Percentiles rank a stretch among this genome's conserved stretches.
Conservation (phyloP, 2,113 vertebrate species). For the Heterotilapia buettikoferi region DNA sequence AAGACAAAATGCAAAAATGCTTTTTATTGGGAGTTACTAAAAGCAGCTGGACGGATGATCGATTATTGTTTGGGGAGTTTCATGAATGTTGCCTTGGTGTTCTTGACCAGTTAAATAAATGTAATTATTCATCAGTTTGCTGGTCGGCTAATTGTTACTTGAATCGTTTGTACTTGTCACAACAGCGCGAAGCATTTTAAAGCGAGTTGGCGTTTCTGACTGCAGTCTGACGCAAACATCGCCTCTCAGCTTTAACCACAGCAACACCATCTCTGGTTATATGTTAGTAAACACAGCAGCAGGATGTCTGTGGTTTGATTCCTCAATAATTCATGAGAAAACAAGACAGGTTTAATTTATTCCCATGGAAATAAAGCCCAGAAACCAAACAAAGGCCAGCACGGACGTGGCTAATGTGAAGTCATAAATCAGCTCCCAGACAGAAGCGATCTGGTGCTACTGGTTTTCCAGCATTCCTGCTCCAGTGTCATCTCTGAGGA, state of each 20-base stretch:
- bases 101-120: not conserved
- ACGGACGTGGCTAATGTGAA: not conserved
- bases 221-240: not conserved
- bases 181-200: not conserved
- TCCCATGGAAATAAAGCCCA: not conserved
- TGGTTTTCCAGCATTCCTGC: constrained; percentile 39
- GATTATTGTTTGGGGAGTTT: not conserved
- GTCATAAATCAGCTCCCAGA: not conserved
- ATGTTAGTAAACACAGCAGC: not conserved
- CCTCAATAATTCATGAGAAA: not conserved
- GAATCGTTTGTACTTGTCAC: not conserved
- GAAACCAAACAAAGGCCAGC: not conserved
- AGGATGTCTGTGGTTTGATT: not conserved
- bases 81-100: fast-evolving
- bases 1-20: not conserved
- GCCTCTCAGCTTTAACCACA: not conserved
- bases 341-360: not conserved
- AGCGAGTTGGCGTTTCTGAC: fast-evolving
- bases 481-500: not conserved
- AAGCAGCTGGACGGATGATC: not conserved
- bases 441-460: not conserved
- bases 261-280: not conserved
- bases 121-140: not conserved
- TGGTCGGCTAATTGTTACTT: not conserved
- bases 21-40: not conserved